A percentile compares a stretch with the other conserved stretches of the same genome.
Evolutionary conservation across 2,888 invertebrate species (phyloP).

Genomic region (Drosophila multiciliata): DNA sequence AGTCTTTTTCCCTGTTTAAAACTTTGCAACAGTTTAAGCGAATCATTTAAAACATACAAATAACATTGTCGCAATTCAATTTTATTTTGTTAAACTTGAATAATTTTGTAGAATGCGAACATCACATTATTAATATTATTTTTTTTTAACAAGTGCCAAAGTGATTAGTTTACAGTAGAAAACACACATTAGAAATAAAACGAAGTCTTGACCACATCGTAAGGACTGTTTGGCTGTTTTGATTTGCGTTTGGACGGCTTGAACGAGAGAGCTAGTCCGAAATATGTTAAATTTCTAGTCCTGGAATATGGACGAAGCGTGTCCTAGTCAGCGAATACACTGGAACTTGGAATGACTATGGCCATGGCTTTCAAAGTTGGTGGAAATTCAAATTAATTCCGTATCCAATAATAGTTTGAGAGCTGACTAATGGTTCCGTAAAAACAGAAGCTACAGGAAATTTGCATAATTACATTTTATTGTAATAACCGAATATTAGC

Average conservation of each 20-base stretch:
- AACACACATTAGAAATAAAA: constrained; percentile 43
- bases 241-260: constrained; percentile 70
- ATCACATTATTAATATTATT: constrained; percentile 10
- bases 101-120: constrained; percentile 19
- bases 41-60: not conserved
- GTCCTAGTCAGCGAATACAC: constrained; percentile 41
- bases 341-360: constrained; percentile 65
- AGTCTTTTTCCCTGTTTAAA: not conserved
- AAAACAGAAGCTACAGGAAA: not conserved
- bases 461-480: not conserved
- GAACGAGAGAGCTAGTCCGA: constrained; percentile 51
- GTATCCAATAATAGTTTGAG: constrained; percentile 20
- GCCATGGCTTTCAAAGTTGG: constrained; percentile 36
- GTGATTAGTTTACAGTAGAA: constrained; percentile 53
- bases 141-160: constrained; percentile 2
- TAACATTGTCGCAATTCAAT: not conserved
- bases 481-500: constrained; percentile 3
- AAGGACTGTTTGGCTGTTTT: constrained; percentile 63
- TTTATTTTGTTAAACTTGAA: not conserved
- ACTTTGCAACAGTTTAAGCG: not conserved
- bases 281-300: constrained; percentile 71
- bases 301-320: constrained; percentile 62
- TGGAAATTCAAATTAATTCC: constrained; percentile 45
- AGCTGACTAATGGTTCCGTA: constrained; percentile 3
- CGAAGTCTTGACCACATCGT: constrained; percentile 83